These are phyloP conservation scores for Hyperoodon ampullatus DNA, from an alignment of 2,113 vertebrate species.

Conservation along the genomic window DNA sequence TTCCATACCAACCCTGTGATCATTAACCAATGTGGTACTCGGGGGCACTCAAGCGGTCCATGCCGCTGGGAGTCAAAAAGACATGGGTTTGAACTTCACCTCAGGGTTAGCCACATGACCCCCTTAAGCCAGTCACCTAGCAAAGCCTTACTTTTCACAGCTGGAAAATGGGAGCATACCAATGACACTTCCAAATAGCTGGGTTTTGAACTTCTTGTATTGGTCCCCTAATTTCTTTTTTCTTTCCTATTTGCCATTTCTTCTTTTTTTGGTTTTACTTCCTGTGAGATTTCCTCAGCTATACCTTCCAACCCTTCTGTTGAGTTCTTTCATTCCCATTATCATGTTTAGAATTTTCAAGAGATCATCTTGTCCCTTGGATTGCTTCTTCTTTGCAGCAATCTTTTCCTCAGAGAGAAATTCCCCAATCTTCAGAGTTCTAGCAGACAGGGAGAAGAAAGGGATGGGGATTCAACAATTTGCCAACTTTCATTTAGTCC, in stretches of 20 bases:
- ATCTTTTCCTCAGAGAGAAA: neutral
- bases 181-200: neutral
- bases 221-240: neutral
- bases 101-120: neutral
- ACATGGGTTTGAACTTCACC: neutral
- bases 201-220: neutral
- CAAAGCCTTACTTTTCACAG: neutral
- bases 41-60: fast-evolving
- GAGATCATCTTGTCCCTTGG: neutral
- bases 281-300: neutral
- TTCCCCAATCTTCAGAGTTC: neutral
- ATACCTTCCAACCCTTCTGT: neutral
- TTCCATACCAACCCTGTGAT: neutral
- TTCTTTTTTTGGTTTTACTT: neutral
- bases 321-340: neutral
- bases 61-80: neutral
- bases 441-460: neutral
- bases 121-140: neutral
- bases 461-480: fast-evolving
- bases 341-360: neutral
- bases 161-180: neutral
- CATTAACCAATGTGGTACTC: no score
- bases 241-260: neutral
- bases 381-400: neutral
- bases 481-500: neutral